phyloP scores from a whole-genome alignment of 2,888 invertebrate species.

The Mesorhabditis spiculigera region DNA sequence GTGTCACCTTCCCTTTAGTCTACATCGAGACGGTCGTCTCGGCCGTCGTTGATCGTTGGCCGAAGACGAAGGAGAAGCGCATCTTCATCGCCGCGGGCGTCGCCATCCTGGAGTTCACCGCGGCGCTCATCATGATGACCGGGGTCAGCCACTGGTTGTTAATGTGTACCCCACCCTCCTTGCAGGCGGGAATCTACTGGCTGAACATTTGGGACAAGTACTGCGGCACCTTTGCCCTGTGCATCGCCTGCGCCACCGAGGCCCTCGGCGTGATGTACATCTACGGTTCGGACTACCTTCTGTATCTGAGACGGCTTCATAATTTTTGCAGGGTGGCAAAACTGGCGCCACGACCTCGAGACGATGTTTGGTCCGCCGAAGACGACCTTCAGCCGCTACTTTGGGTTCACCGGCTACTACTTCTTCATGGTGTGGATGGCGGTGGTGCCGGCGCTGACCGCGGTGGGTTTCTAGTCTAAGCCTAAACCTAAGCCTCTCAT shows the following conservation, averaged over 20 bases:
- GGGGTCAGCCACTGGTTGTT: background rate
- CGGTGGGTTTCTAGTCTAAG: background rate
- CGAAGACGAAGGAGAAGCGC: background rate
- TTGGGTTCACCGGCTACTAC: slow-evolving; percentile 3
- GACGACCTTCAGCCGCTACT: slow-evolving; percentile 13
- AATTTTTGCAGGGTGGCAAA: slow-evolving; percentile 18
- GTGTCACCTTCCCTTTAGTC: background rate
- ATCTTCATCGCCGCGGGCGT: slow-evolving; percentile 29
- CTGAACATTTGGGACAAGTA: slow-evolving; percentile 47
- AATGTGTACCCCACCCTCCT: too few species aligned
- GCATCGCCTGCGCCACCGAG: slow-evolving; percentile 27
- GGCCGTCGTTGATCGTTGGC: slow-evolving; percentile 6
- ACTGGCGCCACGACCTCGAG: slow-evolving; percentile 35
- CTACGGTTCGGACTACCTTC: slow-evolving; percentile 28
- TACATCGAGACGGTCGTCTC: slow-evolving; percentile 14
- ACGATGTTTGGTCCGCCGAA: slow-evolving; percentile 40
- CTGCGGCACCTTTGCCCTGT: slow-evolving; percentile 32
- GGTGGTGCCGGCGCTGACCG: background rate
- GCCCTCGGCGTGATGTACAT: slow-evolving; percentile 31
- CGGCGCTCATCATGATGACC: background rate
- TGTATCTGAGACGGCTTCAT: background rate
- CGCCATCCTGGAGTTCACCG: slow-evolving; percentile 23
- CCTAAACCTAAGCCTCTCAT: too few species aligned
- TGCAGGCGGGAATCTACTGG: slow-evolving; percentile 44
- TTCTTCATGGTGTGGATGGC: background rate